phyloP scores from a whole-genome alignment of 23 tunicate genomes.

The Ascidia mentula region DNA sequence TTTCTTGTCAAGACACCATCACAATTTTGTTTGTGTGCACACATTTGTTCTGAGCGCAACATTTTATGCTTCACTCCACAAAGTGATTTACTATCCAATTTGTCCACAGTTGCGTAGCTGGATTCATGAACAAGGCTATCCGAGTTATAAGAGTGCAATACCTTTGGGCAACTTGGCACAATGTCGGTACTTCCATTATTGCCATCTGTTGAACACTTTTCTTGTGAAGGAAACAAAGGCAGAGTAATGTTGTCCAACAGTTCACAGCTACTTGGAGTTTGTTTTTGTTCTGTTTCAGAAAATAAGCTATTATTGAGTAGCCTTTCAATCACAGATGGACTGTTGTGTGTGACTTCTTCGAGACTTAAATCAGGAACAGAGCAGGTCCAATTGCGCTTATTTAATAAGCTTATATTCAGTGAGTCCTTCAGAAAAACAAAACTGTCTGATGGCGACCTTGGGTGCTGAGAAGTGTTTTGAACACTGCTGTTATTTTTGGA shows the following conservation, averaged over 20 bases:
- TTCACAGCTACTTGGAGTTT: conserved; percentile 5
- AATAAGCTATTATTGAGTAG: background rate
- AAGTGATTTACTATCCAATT: too few relatives aligned
- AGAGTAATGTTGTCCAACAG: background rate
- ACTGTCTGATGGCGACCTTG: background rate
- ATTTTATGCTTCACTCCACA: too few relatives aligned
- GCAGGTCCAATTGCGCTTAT: background rate
- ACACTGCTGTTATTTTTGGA: background rate
- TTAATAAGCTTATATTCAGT: background rate
- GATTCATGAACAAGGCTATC: background rate
- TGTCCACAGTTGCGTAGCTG: background rate
- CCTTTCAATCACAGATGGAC: background rate
- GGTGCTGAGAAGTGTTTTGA: too few relatives aligned
- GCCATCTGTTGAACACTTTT: background rate
- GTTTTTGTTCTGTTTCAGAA: background rate
- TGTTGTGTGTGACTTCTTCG: background rate
- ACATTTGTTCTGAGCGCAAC: too few relatives aligned
- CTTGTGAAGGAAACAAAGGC: background rate
- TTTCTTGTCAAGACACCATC: too few relatives aligned
- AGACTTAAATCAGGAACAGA: background rate
- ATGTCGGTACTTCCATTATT: background rate
- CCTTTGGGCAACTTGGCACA: background rate
- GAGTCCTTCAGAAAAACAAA: background rate
- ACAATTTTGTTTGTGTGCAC: too few relatives aligned
- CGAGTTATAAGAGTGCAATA: background rate